These are phyloP conservation scores for Phalera bucephala DNA, from an alignment of 2,888 invertebrate genomes.

Conservation along the genomic window DNA sequence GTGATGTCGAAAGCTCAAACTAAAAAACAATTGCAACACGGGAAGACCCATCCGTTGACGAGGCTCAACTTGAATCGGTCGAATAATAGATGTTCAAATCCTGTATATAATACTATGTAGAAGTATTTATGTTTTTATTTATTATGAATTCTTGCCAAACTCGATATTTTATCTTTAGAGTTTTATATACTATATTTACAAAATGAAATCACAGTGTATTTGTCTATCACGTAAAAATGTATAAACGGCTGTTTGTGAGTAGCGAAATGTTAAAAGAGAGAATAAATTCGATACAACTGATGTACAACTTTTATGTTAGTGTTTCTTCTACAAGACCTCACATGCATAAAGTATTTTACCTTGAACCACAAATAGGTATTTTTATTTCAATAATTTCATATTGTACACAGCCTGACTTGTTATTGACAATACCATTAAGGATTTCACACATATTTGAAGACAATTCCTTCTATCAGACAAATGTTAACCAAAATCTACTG, in stretches of 20 bases:
- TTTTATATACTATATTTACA: slow-evolving; percentile 82
- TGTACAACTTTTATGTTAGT: slow-evolving; percentile 71
- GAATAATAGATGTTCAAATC: slow-evolving; percentile 88
- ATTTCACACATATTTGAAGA: too few species aligned
- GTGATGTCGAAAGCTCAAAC: slow-evolving; percentile 88
- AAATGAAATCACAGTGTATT: slow-evolving; percentile 79
- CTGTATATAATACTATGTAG: slow-evolving; percentile 96
- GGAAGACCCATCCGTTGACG: slow-evolving; percentile 95
- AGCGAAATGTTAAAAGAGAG: slow-evolving; percentile 72
- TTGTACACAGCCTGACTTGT: too few species aligned
- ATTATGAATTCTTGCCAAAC: slow-evolving; percentile 83
- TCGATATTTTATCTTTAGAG: slow-evolving; percentile 81
- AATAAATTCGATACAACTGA: slow-evolving; percentile 79
- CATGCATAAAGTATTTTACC: too few species aligned
- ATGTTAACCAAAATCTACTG: slow-evolving; percentile 78
- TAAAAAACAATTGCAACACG: slow-evolving; percentile 94
- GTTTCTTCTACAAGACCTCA: slow-evolving; percentile 38
- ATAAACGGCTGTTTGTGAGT: slow-evolving; percentile 77
- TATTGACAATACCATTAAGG: too few species aligned
- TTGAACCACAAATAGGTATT: too few species aligned
- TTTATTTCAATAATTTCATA: too few species aligned
- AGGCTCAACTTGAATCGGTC: slow-evolving; percentile 91
- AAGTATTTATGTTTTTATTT: slow-evolving; percentile 76
- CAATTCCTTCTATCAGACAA: too few species aligned
- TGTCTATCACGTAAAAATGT: slow-evolving; percentile 76